Base-by-base conservation (phyloP, 1,140 invertebrate genomes). In the Drosophila ironensis region DNA sequence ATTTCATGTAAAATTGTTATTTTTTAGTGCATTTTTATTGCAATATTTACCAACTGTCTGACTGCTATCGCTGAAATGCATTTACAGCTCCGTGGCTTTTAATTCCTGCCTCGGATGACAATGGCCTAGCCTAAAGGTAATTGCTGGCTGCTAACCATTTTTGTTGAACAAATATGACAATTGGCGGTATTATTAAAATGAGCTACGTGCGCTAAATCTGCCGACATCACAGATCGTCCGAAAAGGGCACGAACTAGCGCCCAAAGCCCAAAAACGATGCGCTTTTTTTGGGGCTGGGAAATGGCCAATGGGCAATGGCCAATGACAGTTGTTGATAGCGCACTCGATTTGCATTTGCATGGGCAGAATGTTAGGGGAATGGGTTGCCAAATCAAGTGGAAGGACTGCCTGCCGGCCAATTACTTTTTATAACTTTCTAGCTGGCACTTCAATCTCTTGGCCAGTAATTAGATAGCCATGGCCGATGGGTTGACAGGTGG, bases 341-440 rank as follows among this genome's bases (percentile, higher is more conserved):
- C 69, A 82, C 69, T 84, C 78, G 84, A 84, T 84, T 84, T 84
- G 73, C 78, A 84, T 84, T 84, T 6, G 30, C 30, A 12, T 12
- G 11, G n/a, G n/a, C n/a, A 6, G n/a, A n/a, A n/a, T n/a, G n/a
- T n/a, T 5, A 2, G 11, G 14, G 33, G 14, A 4, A 16, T 42
- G 42, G 28, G 54, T 30, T 54, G 52, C 37, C 14, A 72, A 78
- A 67, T 60, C 45, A 38, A 73, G 53, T 47, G 28, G 46, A 73
- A 76, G 52, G 72, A 57, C 61, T 77, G 72, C 50, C 61, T 77
- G 72, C 50, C 57, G 59, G 50, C 67, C 78, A 84, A 84, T 84
- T 84, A 84, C 73, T 84, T 84, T 84, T 84, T 78, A 84, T 59
- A 84, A 84, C 80, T 82, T 82, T 84, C 69, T 78, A 73, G 78